Base-by-base conservation (phyloP, 2,888 invertebrate genomes). In the Vesta saturnalis region DNA sequence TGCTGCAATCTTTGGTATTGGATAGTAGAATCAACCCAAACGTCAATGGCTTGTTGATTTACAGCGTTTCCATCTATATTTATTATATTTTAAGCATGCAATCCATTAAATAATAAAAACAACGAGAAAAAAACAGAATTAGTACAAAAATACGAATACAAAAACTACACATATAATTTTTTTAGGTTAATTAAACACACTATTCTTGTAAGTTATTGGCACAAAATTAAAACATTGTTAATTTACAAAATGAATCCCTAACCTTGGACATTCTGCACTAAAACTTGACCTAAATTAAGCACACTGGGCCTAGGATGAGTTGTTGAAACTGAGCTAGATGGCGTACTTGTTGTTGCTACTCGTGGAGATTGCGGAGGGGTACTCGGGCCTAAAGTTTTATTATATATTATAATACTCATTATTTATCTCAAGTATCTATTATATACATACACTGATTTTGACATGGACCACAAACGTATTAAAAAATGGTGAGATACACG, bases 191-290 rank as follows among this genome's bases (percentile, higher is more conserved):
- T 30, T 6, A 4, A 30, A 10, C 10, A 6, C 10, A 10, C 10
- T 30, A 30, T 6, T 30, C 30, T 30, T 30, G 10, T 30, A 30
- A 6, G 30, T 30, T 30, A 30, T 30, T 5, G 30, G 10, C 30
- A 30, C 30, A 30, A 5, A 30, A 6, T 30, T 47, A 23, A 23
- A 23, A 43, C 2, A 43, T 43, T 49, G 19, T 49, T 18, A 18
- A 49, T 18, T 49, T 19, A 61, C 55, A 67, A n/a, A 55, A 23
- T 16, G 14, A 61, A 16, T 39, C 70, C 74, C 83, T 83, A 83
- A 85, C 85, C 85, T 85, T 85, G 85, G 67, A 85, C 83, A 75
- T 82, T 82, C 78, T 85, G 85, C 72, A 85, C 81, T 72, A 85
- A 79, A 72, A 83, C 84, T 75, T 84, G 84, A 69, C 84, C 83